Base-by-base conservation (phyloP, 2,797 vertebrate genomes). In the Dendrocincla fuliginosa region DNA sequence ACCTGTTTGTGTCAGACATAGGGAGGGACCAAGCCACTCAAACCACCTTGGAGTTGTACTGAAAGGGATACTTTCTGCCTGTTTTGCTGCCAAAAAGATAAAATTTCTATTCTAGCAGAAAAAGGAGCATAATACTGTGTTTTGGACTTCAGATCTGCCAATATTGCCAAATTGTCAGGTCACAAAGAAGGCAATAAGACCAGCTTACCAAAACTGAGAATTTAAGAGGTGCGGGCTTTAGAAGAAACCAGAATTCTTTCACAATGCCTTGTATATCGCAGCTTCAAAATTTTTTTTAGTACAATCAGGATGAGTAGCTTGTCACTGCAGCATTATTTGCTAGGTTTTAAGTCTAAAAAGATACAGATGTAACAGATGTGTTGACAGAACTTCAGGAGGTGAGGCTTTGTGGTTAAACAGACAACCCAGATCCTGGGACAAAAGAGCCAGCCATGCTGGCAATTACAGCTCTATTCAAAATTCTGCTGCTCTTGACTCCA, bases 361-460 rank as follows among this genome's bases (percentile, higher is more conserved):
- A 33, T 37, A 39, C 1, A 47, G 4, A 2, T 32, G 2, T 7
- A 33, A 39, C 1, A 47, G 4, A 2, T 32, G 2, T 7, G 9
- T 32, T 76, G 25, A 73, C 10, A 59, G 42, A 16, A 27, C 39
- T 69, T 46, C 39, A 76, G 47, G 25, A 87, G 33, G 61, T 15
- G 3, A 63, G 2, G 3, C 7, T 89, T 50, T 49, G 44, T 64
- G 20, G 19, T 10, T 44, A 57, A 49, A 64, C 19, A 11, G 2
- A 27, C 11, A 73, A 2, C 3, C 18, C 16, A 8, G 6, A 13
- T 55, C 23, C 23, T 55, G 9, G 30, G 12, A 61, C 5, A 7
- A 49, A 84, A 49, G 6, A 32, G 32, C 25, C 6, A 18, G 11
- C 5, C 55, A 16, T 5, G 2, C 5, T 30, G 9, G 17, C 16